Evolutionary conservation across 2,113 vertebrate genomes (phyloP).

Genomic region (Dascyllus trimaculatus): DNA sequence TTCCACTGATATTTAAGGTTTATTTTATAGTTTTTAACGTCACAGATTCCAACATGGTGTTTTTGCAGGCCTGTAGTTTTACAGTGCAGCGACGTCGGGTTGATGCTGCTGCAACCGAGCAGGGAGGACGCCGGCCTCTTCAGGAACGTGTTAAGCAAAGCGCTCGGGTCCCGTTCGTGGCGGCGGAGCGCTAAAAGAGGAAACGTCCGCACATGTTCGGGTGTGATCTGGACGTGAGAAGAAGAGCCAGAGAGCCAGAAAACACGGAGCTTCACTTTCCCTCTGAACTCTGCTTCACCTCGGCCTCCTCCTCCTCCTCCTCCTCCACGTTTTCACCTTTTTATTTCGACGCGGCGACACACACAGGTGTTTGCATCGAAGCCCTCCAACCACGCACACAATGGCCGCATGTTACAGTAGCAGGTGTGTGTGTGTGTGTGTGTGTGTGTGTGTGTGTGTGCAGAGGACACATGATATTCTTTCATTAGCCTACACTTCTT

Average conservation of each 20-base stretch:
- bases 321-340: not conserved
- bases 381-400: conserved; percentile 45
- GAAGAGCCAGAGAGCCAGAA: conserved; percentile 63
- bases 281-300: conserved; percentile 76
- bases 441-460: conserved; percentile 24
- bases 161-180: too few species aligned
- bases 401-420: conserved; percentile 68
- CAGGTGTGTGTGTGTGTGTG: conserved; percentile 44
- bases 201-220: conserved; percentile 71
- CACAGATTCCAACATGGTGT: too few species aligned
- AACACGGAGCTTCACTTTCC: conserved; percentile 74
- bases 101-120: too few species aligned
- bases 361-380: conserved; percentile 31
- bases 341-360: conserved; percentile 7
- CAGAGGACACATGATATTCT: conserved; percentile 78
- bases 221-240: conserved; percentile 68
- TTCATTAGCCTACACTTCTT: conserved; percentile 81
- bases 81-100: too few species aligned
- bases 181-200: conserved; percentile 12
- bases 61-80: too few species aligned
- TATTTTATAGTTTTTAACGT: too few species aligned
- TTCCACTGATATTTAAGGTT: too few species aligned
- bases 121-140: too few species aligned
- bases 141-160: too few species aligned
- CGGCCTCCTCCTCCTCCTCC: conserved; percentile 37